phyloP scores from a whole-genome alignment of 2,113 vertebrate species.

The Sminthopsis crassicaudata region DNA sequence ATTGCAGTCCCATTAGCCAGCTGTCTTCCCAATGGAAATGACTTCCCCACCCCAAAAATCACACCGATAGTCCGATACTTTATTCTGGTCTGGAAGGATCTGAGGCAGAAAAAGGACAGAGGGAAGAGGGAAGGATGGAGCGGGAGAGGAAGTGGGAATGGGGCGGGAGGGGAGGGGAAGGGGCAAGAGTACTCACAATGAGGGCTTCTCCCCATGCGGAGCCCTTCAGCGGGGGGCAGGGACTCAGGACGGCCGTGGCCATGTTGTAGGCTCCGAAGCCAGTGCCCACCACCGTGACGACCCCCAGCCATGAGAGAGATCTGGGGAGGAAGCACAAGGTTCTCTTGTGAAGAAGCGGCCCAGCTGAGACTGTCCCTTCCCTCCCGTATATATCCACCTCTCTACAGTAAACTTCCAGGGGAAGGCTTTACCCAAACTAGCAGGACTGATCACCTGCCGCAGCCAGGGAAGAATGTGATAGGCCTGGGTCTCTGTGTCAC shows the following conservation, averaged over 20 bases:
- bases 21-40: not conserved
- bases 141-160: not conserved
- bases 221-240: conserved; percentile 91
- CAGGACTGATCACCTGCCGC: not conserved
- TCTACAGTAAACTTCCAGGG: not conserved
- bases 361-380: not conserved
- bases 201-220: conserved; percentile 85
- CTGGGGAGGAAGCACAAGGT: conserved; percentile 77
- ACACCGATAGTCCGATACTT: not conserved
- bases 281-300: conserved; percentile 83
- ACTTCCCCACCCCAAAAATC: not conserved
- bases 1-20: not conserved
- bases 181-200: conserved; percentile 89
- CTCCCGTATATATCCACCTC: not conserved
- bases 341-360: not conserved
- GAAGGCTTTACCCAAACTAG: not conserved
- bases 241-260: conserved; percentile 94
- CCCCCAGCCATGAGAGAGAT: conserved; percentile 87
- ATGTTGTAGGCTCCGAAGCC: conserved; percentile 94
- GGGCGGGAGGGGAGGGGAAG: not conserved
- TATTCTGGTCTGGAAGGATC: not conserved
- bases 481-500: not conserved
- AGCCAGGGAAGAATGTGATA: not conserved
- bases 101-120: not conserved
- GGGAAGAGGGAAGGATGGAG: not conserved